Evolutionary conservation across 1,140 invertebrate species (phyloP), one percentile per base, ranked within the genome.

Genomic region (Papilio polytes): DNA sequence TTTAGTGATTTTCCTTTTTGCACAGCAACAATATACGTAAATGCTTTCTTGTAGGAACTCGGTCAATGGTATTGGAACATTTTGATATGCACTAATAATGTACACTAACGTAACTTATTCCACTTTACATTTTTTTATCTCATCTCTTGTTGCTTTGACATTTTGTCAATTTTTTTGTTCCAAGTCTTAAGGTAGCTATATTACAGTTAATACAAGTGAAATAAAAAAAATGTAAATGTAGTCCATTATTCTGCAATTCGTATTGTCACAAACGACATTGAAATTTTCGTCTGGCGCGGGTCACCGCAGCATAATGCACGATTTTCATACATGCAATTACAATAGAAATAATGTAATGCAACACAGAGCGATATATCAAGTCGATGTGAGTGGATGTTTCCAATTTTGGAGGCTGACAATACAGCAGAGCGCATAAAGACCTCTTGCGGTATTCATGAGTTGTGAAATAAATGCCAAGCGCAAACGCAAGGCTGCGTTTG

Each of bases 231-330:
- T 31, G 20, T 3, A 44, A 18, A 8, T 20, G 7, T 74, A 2
- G 9, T 22, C 7, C n/a, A 44, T 26, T 76, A 76, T 76, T 51
- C 74, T 31, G 74, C 46, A 76, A 53, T 3, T 53, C 26, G 7
- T 12, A 46, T 10, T 26, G 36, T 46, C 77, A 13, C 59, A 78
- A 18, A 44, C 78, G 56, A 80, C 79, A 77, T 80, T 77, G 18
- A 74, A 74, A 41, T 81, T 80, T 44, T 79, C 80, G 72, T 80
- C 22, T 59, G 41, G 74, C 80, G 74, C 78, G 74, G 86, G 87
- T 87, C 86, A 85, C 77, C 80, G 83, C 81, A 87, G 87, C 83
- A 89, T 89, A 87, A 89, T 89, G 87, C 87, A 89, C 46, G 74
- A 83, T 80, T 81, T 78, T 72, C 80, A 63, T 66, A 70, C 26